phyloP scores from a whole-genome alignment of 1,140 invertebrate genomes.

The Sarcophaga peregrina region DNA sequence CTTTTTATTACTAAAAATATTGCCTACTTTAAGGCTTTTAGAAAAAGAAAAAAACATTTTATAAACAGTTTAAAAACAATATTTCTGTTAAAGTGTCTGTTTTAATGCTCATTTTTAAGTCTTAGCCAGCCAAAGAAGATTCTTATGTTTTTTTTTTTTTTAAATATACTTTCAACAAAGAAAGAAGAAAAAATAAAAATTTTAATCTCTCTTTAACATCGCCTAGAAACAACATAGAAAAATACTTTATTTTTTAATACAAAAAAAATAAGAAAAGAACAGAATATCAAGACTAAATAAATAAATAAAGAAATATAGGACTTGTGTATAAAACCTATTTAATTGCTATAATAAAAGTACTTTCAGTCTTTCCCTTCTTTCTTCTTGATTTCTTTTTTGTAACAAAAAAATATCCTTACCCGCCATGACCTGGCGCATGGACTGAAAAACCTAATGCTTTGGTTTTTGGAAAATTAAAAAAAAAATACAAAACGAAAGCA shows the following conservation, averaged over 20 bases:
- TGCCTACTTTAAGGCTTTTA: too few species aligned
- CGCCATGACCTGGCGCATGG: too few species aligned
- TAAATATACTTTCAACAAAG: background rate
- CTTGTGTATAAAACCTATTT: background rate
- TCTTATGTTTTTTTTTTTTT: background rate
- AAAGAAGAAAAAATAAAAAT: background rate
- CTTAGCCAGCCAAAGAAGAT: background rate
- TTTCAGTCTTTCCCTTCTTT: background rate
- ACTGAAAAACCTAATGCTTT: too few species aligned
- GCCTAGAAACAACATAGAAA: conserved; percentile 1
- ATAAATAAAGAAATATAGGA: background rate
- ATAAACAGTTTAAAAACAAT: too few species aligned
- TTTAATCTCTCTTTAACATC: background rate
- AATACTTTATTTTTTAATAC: background rate
- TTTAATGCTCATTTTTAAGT: background rate
- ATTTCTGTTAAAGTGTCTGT: too few species aligned
- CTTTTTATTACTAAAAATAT: too few species aligned
- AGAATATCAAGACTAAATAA: background rate
- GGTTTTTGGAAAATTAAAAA: background rate
- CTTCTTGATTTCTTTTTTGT: too few species aligned
- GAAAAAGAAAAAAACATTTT: too few species aligned
- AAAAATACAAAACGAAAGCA: conserved; percentile 7
- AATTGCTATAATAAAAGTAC: conserved; percentile 10
- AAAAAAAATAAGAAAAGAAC: background rate
- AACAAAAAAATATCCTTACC: too few species aligned